Base-by-base conservation (phyloP, 2,113 vertebrate species). In the Trachemys scripta region DNA sequence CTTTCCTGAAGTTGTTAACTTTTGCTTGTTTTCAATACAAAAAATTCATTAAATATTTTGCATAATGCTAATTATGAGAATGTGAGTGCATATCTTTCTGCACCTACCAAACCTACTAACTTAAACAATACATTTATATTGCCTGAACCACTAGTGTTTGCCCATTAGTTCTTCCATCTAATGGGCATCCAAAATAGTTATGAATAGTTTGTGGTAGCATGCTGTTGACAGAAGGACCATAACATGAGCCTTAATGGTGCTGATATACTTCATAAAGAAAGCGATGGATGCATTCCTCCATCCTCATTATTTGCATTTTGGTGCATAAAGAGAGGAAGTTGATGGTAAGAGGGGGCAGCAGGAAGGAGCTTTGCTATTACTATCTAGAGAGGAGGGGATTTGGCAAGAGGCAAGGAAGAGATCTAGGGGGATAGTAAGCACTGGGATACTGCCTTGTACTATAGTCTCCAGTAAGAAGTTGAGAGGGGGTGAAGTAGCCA, bases 71-170 rank as follows among this genome's bases (percentile, higher is more conserved):
- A 0, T 50, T 84, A 19, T 51, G 76, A 19, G 45, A 3, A 38
- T 6, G 25, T 5, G 4, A 0, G 38, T 53, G 76, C 1, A 5
- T 19, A 56, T 9, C 0, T 42, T 81, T 38, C 8, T 80, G 7
- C 3, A 62, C 49, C 87, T 92, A 0, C 19, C 69, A 75, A 22
- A 75, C 22, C 20, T 75, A 75, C 20, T 75, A 20, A 75, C 20
- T 22, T 16, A 35, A 76, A 53, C 80, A n/a, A 93, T 76, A 1
- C 9, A 11, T 80, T 93, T 69, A 0, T 16, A 19, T 20, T 92
- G 2, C 82, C 56, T 92, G 65, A 62, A 42, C 5, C 69, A 65
- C 16, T 35, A 35, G 16, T 35, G 31, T 65, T 65, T 17, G 5
- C 31, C 2, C 62, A 16, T 65, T 65, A 65, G 14, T 65, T 65